Base-by-base conservation (phyloP, 23 tunicate genomes). In the Trididemnum clinides region DNA sequence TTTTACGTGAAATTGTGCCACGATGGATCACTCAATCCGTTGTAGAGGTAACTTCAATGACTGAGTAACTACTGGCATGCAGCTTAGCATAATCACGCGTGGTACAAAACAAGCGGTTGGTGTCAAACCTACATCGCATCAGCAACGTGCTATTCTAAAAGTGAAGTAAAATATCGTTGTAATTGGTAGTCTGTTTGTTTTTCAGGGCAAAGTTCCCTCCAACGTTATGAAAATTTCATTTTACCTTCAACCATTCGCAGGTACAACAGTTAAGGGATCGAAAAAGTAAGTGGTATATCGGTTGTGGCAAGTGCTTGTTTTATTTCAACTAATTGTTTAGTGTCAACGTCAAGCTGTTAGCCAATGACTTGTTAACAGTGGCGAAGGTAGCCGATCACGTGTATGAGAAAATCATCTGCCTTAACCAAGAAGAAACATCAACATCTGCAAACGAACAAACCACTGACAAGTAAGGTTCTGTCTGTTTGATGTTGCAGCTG, bases 361-460 rank as follows among this genome's bases (percentile, higher is more conserved):
- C 99, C 1, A 85, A 90, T 51, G 99, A 97, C 83, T 72, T 97
- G 89, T 78, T 97, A 6, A 65, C 90, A 27, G 86, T 97, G n/a
- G 79, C 89, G 18, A 97, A 97, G 54, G 99, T 97, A 31, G 86
- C 90, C 91, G 97, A 97, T n/a, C 97, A 97, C 62, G 99, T 92
- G 22, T 84, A 85, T 82, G 97, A 92, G 50, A 97, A 89, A 71
- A 95, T 97, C 18, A 30, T 89, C 31, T 79, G 84, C 49, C 26
- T 77, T 0, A 77, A 58, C 6, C 84, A 81, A 18, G 93, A 85
- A 49, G 76, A 50, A 1, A 64, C 87, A 1, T 84, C 80, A 36
- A 6, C 89, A 1, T 70, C 89, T 0, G 44, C 37, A 23, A 86
- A 50, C 75, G 85, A 71, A 15, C 76, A 39, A 29, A 62, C 84